Evolutionary conservation across 2,888 invertebrate species (phyloP), one percentile per base, ranked within the genome.

Genomic region (Lissonota sp.): DNA sequence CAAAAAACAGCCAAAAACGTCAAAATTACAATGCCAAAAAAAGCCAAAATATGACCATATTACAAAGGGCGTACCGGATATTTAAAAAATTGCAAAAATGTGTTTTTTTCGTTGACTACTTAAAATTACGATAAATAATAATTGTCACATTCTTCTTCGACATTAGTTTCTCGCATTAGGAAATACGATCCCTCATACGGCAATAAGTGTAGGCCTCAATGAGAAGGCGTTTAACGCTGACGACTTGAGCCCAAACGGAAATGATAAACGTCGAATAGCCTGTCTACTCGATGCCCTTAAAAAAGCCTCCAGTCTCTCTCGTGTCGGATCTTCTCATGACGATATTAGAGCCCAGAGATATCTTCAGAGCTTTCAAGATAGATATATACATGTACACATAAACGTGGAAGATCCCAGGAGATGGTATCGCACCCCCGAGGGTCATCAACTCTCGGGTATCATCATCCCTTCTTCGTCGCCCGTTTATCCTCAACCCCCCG

Each of bases 391-490:
- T 8, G 44, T 1, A 10, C 7, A 6, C 44, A 4, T 10, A 44
- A 44, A 44, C 44, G 6, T 6, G 6, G 53, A 53, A 5, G 16
- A 14, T 53, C 53, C 58, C 12, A 6, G 42, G 16, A 70, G 58
- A 39, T 71, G 39, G n/a, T 70, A 69, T 70, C 8, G 70, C 64
- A 74, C 57, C 75, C 79, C 14, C 26, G 75, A 75, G 75, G 71
- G 55, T 66, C 79, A 71, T 80, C 70, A 79, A 70, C 66, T 80
- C 69, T 12, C 57, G 39, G 62, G 46, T 26, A 26, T 26, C 26
- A 26, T 26, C 26, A 10, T 58, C 58, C 37, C n/a, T 12, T n/a
- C 58, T 12, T 12, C n/a, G 26, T 3, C 26, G 26, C 26, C 26
- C 26, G 26, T 26, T 26, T 26, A 26, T 26, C 26, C 26, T 26